These are phyloP conservation scores for Rallus crepitans DNA, from an alignment of 2,797 vertebrate genomes.

Conservation along the genomic window DNA sequence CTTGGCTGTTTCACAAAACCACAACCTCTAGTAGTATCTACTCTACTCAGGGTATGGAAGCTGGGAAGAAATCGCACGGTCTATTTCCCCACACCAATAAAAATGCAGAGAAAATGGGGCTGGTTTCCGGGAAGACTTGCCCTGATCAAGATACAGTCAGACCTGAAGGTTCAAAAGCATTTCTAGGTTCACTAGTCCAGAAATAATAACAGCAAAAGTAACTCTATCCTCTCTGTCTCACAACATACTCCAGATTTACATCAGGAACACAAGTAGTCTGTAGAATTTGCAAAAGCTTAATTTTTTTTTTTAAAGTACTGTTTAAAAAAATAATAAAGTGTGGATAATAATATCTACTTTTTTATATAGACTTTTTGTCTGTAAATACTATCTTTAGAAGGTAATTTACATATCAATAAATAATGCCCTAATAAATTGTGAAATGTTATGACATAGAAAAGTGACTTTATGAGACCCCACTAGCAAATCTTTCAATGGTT, in stretches of 20 bases:
- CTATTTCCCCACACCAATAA: neutral
- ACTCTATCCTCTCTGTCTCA: neutral
- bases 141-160: neutral
- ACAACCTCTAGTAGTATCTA: fast-evolving
- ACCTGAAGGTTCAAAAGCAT: neutral
- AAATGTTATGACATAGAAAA: neutral
- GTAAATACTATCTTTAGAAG: neutral
- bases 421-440: neutral
- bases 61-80: neutral
- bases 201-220: neutral
- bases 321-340: neutral
- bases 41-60: neutral
- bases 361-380: neutral
- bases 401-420: neutral
- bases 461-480: neutral
- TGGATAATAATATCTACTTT: neutral
- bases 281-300: neutral
- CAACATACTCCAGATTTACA: neutral
- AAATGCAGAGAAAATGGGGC: neutral
- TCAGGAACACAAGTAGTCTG: neutral
- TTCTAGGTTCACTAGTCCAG: neutral
- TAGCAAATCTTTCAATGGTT: neutral
- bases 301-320: neutral
- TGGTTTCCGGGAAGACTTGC: neutral
- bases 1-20: neutral